Base-by-base conservation (phyloP, 2,888 invertebrate genomes). In the Andricus curvator region DNA sequence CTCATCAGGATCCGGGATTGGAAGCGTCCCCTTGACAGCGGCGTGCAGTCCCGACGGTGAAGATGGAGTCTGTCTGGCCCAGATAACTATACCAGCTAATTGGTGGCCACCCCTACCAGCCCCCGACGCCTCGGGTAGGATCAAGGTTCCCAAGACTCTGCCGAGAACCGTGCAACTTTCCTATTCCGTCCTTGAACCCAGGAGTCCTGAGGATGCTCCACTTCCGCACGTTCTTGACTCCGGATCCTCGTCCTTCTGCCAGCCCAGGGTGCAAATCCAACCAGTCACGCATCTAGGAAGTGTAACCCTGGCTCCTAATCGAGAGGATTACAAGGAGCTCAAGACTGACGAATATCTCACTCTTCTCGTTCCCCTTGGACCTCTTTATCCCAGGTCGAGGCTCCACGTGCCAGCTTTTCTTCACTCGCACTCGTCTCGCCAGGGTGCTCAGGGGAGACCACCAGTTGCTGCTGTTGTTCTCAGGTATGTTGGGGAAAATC, bases 21-120 rank as follows among this genome's bases (percentile, higher is more conserved):
- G 56, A 74, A 44, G 37, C 78, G 85, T 83, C 15, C 94, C 96
- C 5, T 93, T 98, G 83, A 96, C 97, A 78, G 96, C 98, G 0
- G 97, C 97, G n/a, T 99, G 98, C 93, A 97, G 97, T 88, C 98
- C 98, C 2, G 97, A 97, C 91, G 97, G 97, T 17, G 97, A 97
- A 90, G 98, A 98, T 91, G 97, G 98, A 0, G 98, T 98, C 1
- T 99, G 98, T 91, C 94, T 99, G 78, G 98, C 98, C 0, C 97
- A 97, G 91, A 93, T 93, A 80, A 96, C 97, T 1, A 95, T 99
- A 60, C 99, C 98, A 0, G 96, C 97, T 15, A 95, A 96, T 78
- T 99, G 98, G 98, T 99, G 98, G 98, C 95, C 96, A 29, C 95
- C 97, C 1, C 91, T 96, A 80, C 95, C 95, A 6, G 94, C 95